A percentile compares a stretch with the other conserved stretches of the same genome.
phyloP scores from a whole-genome alignment of 1,140 invertebrate genomes.

The Dufourea novaeangliae region DNA sequence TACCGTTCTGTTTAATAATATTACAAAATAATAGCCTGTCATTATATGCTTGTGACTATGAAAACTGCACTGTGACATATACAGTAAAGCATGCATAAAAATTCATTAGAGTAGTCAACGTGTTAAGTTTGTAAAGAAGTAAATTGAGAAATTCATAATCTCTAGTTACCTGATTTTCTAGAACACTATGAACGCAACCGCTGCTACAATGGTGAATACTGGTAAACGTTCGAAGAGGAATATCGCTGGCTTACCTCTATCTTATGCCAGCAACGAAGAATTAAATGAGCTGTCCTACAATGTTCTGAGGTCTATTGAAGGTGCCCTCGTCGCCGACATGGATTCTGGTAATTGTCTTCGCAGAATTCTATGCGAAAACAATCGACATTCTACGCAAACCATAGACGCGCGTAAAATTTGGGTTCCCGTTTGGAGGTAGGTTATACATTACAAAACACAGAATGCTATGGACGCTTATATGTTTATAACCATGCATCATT shows the following conservation, averaged over 20 bases:
- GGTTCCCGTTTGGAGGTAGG: slow-evolving; percentile 87
- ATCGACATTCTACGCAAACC: slow-evolving; percentile 82
- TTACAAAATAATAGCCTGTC: too few relatives aligned
- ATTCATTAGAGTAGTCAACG: background rate
- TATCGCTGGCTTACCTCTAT: slow-evolving; percentile 47
- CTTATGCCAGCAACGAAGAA: slow-evolving; percentile 69
- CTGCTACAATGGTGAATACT: slow-evolving; percentile 51
- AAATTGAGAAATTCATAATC: background rate
- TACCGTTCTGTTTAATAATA: too few relatives aligned
- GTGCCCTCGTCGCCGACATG: slow-evolving; percentile 78
- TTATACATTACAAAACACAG: too few relatives aligned
- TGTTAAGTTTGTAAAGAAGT: background rate
- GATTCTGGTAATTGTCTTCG: slow-evolving; percentile 83
- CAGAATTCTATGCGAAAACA: slow-evolving; percentile 84
- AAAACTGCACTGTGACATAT: too few relatives aligned
- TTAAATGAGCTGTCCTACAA: slow-evolving; percentile 83
- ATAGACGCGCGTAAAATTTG: slow-evolving; percentile 83
- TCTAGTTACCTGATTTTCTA: background rate
- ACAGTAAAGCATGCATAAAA: too few relatives aligned
- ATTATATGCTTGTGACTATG: too few relatives aligned
- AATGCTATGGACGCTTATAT: too few relatives aligned
- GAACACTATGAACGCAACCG: slow-evolving; percentile 60
- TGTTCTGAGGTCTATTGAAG: slow-evolving; percentile 82
- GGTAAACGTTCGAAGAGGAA: slow-evolving; percentile 69
- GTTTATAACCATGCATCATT: background rate